Evolutionary conservation across 2,888 invertebrate species (phyloP), one percentile per base, ranked within the genome.

Genomic region (Microdon myrmicae): DNA sequence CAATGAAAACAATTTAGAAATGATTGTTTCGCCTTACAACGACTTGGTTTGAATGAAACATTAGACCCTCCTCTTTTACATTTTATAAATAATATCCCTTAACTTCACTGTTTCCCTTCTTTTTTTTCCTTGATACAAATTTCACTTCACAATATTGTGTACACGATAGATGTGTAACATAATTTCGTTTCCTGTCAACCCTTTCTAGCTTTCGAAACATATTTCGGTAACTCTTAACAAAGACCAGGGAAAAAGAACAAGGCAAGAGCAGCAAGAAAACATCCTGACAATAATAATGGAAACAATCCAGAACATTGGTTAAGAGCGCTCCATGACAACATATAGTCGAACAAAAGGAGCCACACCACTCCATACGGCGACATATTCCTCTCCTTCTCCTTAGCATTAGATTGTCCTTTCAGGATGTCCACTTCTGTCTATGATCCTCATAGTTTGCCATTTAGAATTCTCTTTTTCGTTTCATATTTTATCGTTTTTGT

Each of bases 261-360:
- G 12, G 19, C 9, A 34, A 19, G 19, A 34, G 29, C 4, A 51
- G 17, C 14, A 35, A 43, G 16, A 23, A 2, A 13, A 9, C 13
- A 13, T 8, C 2, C 39, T 23, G 25, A 51, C 22, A 43, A 38
- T 29, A 35, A 26, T 28, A 53, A 56, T 25, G 14, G 31, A 51
- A 44, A 58, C 51, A 45, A 39, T 53, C 39, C 26, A 14, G 19
- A 51, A 23, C 34, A 51, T 39, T 44, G 44, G 26, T 58, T 39
- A 49, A 28, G 31, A 45, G 47, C 26, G 20, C 37, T 54, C 23
- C 47, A 26, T 47, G 22, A 54, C 26, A 39, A 47, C 39, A 41
- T 53, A 53, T 35, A 53, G 39, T 35, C 22, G 34, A 37, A 59
- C 47, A 47, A 35, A 43, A 49, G 25, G 16, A 41, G 20, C 9